A percentile compares a stretch with the other conserved stretches of the same genome.
Evolutionary conservation across 2,113 vertebrate genomes (phyloP).

Genomic region (Ameiurus melas): DNA sequence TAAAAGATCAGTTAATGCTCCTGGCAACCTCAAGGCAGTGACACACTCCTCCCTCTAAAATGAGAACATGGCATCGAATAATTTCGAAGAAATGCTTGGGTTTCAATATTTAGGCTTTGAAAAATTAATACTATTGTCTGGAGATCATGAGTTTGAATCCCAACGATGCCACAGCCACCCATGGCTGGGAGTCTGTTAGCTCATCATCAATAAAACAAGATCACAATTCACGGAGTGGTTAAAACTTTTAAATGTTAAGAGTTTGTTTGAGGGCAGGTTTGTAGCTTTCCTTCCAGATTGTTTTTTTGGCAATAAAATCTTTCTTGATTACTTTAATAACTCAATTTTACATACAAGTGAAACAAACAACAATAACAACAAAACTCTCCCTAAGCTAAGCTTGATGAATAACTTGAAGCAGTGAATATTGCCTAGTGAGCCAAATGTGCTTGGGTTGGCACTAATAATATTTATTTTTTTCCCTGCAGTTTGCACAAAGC

Average conservation of each 20-base stretch:
- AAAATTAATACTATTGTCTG: not conserved
- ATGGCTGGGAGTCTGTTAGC: not conserved
- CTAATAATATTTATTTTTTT: not conserved
- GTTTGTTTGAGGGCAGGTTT: not conserved
- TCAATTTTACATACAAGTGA: not conserved
- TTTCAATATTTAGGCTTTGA: conserved; percentile 61
- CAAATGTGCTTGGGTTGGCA: not conserved
- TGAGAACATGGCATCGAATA: not conserved
- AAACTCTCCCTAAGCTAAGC: not conserved
- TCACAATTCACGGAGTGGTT: not conserved
- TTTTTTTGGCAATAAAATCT: not conserved
- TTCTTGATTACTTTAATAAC: not conserved
- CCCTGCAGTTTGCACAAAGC: not conserved
- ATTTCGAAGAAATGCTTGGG: conserved; percentile 37
- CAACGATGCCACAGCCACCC: not conserved
- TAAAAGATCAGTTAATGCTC: conserved; percentile 9
- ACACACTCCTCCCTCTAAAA: not conserved
- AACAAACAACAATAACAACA: not conserved
- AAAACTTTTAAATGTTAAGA: not conserved
- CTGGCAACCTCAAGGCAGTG: conserved; percentile 9
- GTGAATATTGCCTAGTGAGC: not conserved
- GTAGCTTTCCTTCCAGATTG: not conserved
- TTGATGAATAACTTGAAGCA: not conserved
- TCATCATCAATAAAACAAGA: not conserved
- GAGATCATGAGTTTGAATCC: not conserved